A percentile compares a stretch with the other conserved stretches of the same genome.
Conservation (phyloP, 37 sponge, comb jelly and placozoan species). For the Tethya wilhelma region DNA sequence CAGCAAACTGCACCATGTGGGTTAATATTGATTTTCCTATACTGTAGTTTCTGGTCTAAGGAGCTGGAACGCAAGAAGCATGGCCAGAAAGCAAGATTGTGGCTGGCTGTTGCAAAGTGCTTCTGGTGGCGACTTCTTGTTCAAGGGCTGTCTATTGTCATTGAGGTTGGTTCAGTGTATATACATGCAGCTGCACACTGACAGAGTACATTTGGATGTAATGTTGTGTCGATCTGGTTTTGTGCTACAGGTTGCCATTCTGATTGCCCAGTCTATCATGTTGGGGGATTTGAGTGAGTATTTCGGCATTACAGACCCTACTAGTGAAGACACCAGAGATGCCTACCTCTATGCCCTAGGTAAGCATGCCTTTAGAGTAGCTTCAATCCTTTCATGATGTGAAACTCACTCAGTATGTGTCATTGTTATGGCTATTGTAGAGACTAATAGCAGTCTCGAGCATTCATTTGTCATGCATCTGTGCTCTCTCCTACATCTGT, state of each 20-base stretch:
- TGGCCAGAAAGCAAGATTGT: constrained; percentile 45
- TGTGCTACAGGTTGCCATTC: constrained; percentile 27
- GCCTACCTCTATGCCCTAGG: constrained; percentile 76
- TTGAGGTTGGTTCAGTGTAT: constrained; percentile 33
- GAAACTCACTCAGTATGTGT: too few species aligned
- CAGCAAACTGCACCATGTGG: background rate
- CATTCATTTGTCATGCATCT: too few species aligned
- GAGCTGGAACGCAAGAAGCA: constrained; percentile 32
- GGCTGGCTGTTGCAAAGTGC: constrained; percentile 43
- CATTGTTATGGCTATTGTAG: too few species aligned
- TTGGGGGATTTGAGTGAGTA: constrained; percentile 66
- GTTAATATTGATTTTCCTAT: background rate
- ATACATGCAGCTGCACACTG: background rate
- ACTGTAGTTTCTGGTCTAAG: constrained; percentile 45
- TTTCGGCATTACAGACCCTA: constrained; percentile 37
- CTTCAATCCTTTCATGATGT: too few species aligned
- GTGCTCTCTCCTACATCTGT: too few species aligned
- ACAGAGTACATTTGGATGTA: background rate
- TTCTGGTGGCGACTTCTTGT: constrained; percentile 44
- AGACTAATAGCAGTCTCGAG: too few species aligned
- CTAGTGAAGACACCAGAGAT: constrained; percentile 35
- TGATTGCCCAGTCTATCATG: constrained; percentile 51
- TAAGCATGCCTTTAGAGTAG: background rate
- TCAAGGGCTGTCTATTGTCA: constrained; percentile 23
- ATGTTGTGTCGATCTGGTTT: background rate